Evolutionary conservation across 2,797 vertebrate genomes (phyloP), one percentile per base, ranked within the genome.

Genomic region (Amniataba percoides): DNA sequence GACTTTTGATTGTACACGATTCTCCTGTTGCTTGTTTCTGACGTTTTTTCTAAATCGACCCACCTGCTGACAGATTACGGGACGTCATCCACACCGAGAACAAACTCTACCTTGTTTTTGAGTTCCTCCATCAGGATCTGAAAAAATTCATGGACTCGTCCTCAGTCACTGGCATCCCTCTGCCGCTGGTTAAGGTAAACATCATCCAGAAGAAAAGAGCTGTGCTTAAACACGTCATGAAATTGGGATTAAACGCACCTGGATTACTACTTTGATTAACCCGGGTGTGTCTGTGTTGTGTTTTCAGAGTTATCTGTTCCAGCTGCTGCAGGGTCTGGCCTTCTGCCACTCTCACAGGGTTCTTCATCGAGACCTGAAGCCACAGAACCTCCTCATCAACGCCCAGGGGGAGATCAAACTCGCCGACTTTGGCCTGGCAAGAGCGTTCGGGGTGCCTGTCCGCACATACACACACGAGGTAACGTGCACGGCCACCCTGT

Each of bases 41-140:
- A 31, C 5, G 27, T 31, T 31, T 71, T 36, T 74, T 43, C n/a
- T 65, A 10, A 15, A 55, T 12, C 14, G 34, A 9, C 6, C 18
- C 21, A 18, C 16, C 48, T 74, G 16, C 56, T 3, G 0, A 51
- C 19, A 99, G 97, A 78, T 90, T 99, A 60, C 94, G 95, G n/a
- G 98, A 99, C 66, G 98, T 99, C 72, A 98, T 99, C 91, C 98
- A 99, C 93, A 99, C 97, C 0, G 98, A 99, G 90, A 99, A 98
- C 94, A 99, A 99, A 83, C 97, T 99, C n/a, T 99, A 99, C 91
- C 94, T 99, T 77, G 98, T 99, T n/a, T 99, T 99, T 88, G 98
- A 99, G 90, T 99, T 99, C 89, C 96, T 99, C 68, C 96, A 99
- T 86, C 97, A 98, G 88, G 97, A 99, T 92, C 95, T 99, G 2